A percentile compares a stretch with the other conserved stretches of the same genome.
These are phyloP conservation scores for Champsocephalus esox DNA, from an alignment of 2,797 vertebrate genomes.

Conservation along the genomic window DNA sequence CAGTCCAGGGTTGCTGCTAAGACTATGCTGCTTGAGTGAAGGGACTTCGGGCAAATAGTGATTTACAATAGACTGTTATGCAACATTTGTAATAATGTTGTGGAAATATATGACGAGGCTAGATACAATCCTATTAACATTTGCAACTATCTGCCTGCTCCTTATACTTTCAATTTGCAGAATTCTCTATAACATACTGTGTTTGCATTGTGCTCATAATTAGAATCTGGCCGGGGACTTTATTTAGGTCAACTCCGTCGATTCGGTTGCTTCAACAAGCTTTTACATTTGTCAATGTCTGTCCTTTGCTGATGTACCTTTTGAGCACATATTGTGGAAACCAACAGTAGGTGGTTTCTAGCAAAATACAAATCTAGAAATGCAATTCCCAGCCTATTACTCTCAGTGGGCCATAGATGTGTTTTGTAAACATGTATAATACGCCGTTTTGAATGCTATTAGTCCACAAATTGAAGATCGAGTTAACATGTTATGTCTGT, in stretches of 20 bases:
- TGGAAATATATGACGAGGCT: background rate
- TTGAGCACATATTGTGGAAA: constrained; percentile 5
- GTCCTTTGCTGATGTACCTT: constrained; percentile 12
- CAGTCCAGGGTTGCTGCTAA: too few species aligned
- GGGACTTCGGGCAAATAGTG: background rate
- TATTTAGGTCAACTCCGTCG: constrained; percentile 47
- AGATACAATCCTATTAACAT: background rate
- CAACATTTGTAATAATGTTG: background rate
- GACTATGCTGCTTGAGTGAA: background rate
- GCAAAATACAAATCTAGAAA: constrained; percentile 20
- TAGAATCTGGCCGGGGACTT: constrained; percentile 22
- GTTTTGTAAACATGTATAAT: constrained; percentile 9
- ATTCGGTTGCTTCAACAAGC: background rate
- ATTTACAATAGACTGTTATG: background rate
- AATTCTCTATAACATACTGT: background rate
- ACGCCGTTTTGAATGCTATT: background rate
- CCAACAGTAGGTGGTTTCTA: background rate
- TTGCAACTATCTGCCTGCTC: background rate
- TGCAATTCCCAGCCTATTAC: background rate
- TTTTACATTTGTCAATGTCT: constrained; percentile 17
- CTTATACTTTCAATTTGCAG: background rate
- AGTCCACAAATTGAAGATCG: background rate
- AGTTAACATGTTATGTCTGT: background rate
- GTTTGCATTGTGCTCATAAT: constrained; percentile 12
- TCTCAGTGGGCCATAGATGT: background rate